Evolutionary conservation across 2,113 vertebrate species (phyloP).

Genomic region (Xenopus tropicalis): UCB_Xtro_10.0 CM004452.2:9059001-9059500

Average conservation of each 20-base stretch:
- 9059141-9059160: too few species aligned
- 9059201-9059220: neutral
- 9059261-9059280: neutral
- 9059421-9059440: neutral
- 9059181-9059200: conserved; percentile 15
- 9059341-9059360: conserved; percentile 26
- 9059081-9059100: too few species aligned
- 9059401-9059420: neutral
- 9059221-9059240: neutral
- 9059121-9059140: too few species aligned
- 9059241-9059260: neutral
- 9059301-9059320: neutral
- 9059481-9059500: too few species aligned
- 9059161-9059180: neutral
- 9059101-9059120: too few species aligned
- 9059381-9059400: conserved; percentile 3
- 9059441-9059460: too few species aligned
- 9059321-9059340: conserved; percentile 34
- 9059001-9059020: too few species aligned
- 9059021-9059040: too few species aligned
- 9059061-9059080: too few species aligned
- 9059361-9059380: neutral
- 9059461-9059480: too few species aligned
- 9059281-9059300: conserved; percentile 21
- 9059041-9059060: too few species aligned